Percentiles rank a stretch among this genome's conserved stretches.
Evolutionary conservation across 2,113 vertebrate species (phyloP).

Genomic region (human): GRCh38 chr14:84479501-84480000

Average conservation of each 20-base stretch:
- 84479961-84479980: neutral
- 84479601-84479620: neutral
- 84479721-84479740: neutral
- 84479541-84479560: neutral
- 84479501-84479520: neutral
- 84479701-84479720: neutral
- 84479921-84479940: neutral
- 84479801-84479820: neutral
- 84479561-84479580: neutral
- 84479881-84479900: neutral
- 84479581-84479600: neutral
- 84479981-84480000: neutral
- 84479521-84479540: neutral
- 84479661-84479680: neutral
- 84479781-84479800: neutral
- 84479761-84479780: neutral
- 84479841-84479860: neutral
- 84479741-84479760: neutral
- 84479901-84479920: neutral
- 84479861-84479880: neutral
- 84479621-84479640: neutral
- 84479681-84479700: neutral
- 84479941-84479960: neutral
- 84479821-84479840: neutral
- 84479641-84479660: neutral